Evolutionary conservation across 2,113 vertebrate species (phyloP), one percentile per base, ranked within the genome.

Genomic region (Onychorhynchus coronatus): DNA sequence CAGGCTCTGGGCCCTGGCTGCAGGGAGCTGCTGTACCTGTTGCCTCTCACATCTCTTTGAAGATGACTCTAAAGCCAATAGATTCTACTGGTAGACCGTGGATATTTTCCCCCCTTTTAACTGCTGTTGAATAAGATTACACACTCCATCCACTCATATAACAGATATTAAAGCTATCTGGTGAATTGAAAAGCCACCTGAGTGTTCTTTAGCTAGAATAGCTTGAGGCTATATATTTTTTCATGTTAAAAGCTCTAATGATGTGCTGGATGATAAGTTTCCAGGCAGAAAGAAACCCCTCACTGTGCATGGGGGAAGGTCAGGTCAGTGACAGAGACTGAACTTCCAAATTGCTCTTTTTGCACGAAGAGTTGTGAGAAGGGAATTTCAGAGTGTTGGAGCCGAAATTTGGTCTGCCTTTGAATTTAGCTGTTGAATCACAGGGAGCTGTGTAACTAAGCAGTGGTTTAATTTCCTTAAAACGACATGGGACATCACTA

Each of bases 171-270:
- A 97, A 97, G 89, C 66, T 89, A 76, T 94, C 62, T 59, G 94
- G 79, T 83, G 74, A 84, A 71, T 68, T 92, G 85, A 95, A 96
- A 97, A 95, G 56, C 76, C 88, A 89, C 87, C 84, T 76, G 91
- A 83, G 93, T 91, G 91, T 95, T 96, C 95, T 95, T 92, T 91
- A 72, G 87, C 58, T 88, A 46, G 85, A 82, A 88, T 85, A 91
- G 89, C 91, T 92, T 47, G 18, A 91, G 82, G 90, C 84, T 58
- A 27, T 94, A 7, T 95, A 93, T 96, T 95, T 93, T 97, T 86
- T 94, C 89, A 83, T 90, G 91, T 96, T 91, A 91, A 95, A 97
- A 95, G 91, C 92, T 92, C 93, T 96, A 95, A 96, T 89, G 93
- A 96, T 94, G 93, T 89, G 83, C 82, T 85, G 86, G 87, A 93